Conservation (phyloP, 2,113 vertebrate genomes). For the Entomyzon cyanotis region DNA sequence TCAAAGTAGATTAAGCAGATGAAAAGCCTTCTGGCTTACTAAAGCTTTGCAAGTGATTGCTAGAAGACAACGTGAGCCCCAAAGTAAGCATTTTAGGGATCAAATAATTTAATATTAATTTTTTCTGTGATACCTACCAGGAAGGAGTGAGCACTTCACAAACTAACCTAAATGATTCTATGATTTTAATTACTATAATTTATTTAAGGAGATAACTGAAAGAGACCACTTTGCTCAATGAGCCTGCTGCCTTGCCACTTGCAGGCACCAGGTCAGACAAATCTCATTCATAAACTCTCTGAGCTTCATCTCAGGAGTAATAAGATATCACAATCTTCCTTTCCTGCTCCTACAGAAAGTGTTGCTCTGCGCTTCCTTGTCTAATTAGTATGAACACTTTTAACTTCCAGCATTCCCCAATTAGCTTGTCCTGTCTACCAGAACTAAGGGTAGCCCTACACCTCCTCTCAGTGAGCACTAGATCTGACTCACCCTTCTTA, state of each 20-base stretch:
- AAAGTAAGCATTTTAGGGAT: background rate
- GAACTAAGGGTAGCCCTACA: background rate
- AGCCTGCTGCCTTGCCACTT: background rate
- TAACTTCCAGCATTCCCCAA: background rate
- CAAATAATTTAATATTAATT: background rate
- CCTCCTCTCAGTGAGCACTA: background rate
- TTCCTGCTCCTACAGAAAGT: background rate
- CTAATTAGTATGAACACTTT: background rate
- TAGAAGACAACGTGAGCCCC: background rate
- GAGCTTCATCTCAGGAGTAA: background rate
- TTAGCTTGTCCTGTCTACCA: background rate
- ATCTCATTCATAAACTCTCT: background rate
- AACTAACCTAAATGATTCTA: background rate
- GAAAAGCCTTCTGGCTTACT: constrained; percentile 38
- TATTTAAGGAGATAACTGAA: background rate
- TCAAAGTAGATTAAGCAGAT: constrained; percentile 34
- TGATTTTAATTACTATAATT: background rate
- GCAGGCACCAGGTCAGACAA: background rate
- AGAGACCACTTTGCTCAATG: background rate
- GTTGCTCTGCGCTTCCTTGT: background rate
- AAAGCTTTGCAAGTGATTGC: background rate
- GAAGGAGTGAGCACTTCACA: background rate
- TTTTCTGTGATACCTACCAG: background rate
- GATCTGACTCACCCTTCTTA: background rate
- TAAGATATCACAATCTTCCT: background rate